A percentile compares a stretch with the other conserved stretches of the same genome.
These are phyloP conservation scores for Pteronotus mesoamericanus DNA, from an alignment of 2,797 vertebrate species.

Conservation along the genomic window DNA sequence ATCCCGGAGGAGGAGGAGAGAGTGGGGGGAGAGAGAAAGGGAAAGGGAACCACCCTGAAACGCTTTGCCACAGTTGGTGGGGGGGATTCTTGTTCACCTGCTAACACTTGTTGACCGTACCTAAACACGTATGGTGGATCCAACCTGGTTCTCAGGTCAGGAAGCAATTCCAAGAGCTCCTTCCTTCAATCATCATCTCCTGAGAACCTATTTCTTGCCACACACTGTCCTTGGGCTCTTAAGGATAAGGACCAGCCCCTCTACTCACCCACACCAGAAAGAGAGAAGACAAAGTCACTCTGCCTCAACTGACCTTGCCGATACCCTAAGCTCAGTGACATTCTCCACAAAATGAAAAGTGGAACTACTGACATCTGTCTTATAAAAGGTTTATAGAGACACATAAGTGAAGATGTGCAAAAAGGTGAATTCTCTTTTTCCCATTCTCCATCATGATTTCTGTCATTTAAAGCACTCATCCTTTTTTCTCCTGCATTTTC, in stretches of 20 bases:
- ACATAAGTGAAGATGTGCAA: background rate
- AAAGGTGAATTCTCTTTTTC: background rate
- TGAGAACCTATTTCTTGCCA: background rate
- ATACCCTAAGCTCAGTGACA: background rate
- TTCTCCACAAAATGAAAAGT: background rate
- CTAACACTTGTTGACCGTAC: background rate
- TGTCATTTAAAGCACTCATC: background rate
- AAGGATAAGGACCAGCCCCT: background rate
- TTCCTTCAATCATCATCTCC: background rate
- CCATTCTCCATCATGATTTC: background rate
- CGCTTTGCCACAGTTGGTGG: background rate
- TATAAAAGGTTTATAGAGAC: background rate
- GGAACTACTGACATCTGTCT: background rate
- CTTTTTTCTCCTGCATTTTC: background rate
- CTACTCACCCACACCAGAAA: background rate
- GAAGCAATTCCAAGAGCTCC: background rate
- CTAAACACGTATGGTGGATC: background rate
- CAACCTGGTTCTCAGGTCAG: background rate
- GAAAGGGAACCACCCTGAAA: background rate
- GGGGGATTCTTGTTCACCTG: background rate
- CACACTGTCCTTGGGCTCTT: background rate
- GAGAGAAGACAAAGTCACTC: fast-evolving
- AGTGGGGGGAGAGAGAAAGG: background rate
- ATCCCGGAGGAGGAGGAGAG: background rate
- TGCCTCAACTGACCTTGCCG: background rate